Base-by-base conservation (phyloP, 35 echinoderm and acorn worm genomes). In the Heliocidaris tuberculata region DNA sequence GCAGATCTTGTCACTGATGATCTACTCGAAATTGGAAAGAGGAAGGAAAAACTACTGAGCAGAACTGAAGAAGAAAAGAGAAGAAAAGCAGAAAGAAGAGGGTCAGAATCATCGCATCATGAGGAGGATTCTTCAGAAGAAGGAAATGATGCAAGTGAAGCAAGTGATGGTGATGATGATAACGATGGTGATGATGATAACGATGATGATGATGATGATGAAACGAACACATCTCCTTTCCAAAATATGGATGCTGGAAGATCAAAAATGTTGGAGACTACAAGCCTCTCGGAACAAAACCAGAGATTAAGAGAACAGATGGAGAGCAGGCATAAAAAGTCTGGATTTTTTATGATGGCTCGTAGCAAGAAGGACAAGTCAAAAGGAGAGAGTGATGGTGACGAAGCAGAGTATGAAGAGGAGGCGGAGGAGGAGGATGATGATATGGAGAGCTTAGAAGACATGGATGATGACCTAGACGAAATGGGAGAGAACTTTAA, bases 1-100 rank as follows among this genome's bases (percentile, higher is more conserved):
- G n/a, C 52, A 94, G 93, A 94, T 85, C 85, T 86, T 47, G 59
- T 94, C 65, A 71, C 93, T 31, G 93, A 94, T 49, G 60, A 94
- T 86, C 31, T 85, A 94, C 31, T 94, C 6, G 48, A 27, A 30
- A 49, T 86, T 31, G 48, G 86, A 31, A 86, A 88, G 35, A 95
- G 12, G 50, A 86, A 86, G 7, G 65, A 52, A 88, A 88, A 89
- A 89, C 12, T 89, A 16, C 31, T 89, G 31, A 89, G 87, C 29
- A 47, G 87, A 89, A 89, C 65, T 24, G 32, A 89, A 48, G 87
- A 89, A 48, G 12, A 31, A 89, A 32, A 32, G 9, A 86, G 7
- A 32, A 89, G 31, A 89, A 47, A 89, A 89, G 31, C 31, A 47
- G 32, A 89, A 6, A 48, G 87, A 89, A 89, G 87, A 89, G 19